These are phyloP conservation scores for Chloropsis cyanopogon DNA, from an alignment of 2,113 vertebrate genomes.

Conservation along the genomic window DNA sequence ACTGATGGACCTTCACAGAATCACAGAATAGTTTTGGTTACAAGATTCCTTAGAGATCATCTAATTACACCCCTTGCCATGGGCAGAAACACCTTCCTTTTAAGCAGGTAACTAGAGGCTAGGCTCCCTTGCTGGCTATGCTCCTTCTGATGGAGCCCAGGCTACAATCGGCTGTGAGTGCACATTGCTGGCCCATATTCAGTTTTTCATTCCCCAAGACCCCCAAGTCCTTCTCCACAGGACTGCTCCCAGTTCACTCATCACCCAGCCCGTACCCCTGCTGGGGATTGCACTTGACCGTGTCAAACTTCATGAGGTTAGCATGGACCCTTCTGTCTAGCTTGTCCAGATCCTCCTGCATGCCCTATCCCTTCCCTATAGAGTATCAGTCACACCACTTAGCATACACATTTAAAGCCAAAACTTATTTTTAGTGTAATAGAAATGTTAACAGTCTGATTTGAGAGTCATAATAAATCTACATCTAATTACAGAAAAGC, in stretches of 20 bases:
- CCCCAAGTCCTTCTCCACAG: neutral
- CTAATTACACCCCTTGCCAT: fast-evolving
- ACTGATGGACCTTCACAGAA: neutral
- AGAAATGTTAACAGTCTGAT: neutral
- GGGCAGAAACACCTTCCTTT: neutral
- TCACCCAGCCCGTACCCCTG: neutral
- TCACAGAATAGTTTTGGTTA: neutral
- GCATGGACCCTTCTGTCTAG: neutral
- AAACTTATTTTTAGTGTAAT: neutral
- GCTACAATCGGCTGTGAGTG: neutral
- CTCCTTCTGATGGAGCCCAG: neutral
- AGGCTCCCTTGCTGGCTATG: neutral
- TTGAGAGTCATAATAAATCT: neutral
- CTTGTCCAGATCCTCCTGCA: neutral
- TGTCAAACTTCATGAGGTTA: neutral
- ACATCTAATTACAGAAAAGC: neutral
- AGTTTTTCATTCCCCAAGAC: neutral
- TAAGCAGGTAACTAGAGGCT: neutral
- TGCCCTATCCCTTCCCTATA: neutral
- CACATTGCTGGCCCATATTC: neutral
- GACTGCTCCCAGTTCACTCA: neutral
- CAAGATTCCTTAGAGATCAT: neutral
- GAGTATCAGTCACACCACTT: neutral
- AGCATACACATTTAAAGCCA: neutral
- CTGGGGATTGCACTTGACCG: neutral